Evolutionary conservation across 2,797 vertebrate genomes (phyloP).

Genomic region (Manis pentadactyla): DNA sequence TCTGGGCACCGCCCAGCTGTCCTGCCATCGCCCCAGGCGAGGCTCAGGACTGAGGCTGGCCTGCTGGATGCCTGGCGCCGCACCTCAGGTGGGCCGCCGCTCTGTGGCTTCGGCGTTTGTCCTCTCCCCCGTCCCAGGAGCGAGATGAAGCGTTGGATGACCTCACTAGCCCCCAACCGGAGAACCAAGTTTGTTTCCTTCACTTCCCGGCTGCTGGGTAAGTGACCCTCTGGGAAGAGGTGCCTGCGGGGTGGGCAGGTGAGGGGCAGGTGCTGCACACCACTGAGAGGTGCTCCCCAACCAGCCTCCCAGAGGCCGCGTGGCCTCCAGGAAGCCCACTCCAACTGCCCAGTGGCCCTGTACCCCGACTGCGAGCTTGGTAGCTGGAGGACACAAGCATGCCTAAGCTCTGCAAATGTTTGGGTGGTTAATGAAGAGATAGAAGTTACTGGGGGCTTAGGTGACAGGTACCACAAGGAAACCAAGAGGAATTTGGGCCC

Average conservation of each 20-base stretch:
- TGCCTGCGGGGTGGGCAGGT: rapidly evolving
- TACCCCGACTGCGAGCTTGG: rapidly evolving
- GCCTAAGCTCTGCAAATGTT: rapidly evolving
- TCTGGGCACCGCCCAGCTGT: rapidly evolving
- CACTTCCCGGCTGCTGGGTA: constrained; percentile 93
- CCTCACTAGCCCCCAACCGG: constrained; percentile 94
- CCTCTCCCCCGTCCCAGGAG: constrained; percentile 88
- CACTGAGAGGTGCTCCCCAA: no score
- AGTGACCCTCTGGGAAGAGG: constrained; percentile 64
- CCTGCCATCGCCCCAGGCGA: rapidly evolving
- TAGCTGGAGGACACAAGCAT: rapidly evolving
- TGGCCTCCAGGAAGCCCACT: background rate
- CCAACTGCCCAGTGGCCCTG: rapidly evolving
- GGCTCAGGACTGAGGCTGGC: background rate
- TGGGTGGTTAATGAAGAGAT: background rate
- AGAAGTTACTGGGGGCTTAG: background rate
- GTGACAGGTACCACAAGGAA: rapidly evolving
- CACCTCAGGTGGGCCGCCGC: rapidly evolving
- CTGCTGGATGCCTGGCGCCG: rapidly evolving
- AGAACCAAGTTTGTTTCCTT: constrained; percentile 96
- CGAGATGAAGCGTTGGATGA: constrained; percentile 97
- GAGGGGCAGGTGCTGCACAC: no score
- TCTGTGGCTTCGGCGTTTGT: background rate
- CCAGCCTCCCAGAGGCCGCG: rapidly evolving
- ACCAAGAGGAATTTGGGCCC: background rate